These are phyloP conservation scores for Paratilapia polleni DNA, from an alignment of 2,113 vertebrate genomes.

Conservation along the genomic window DNA sequence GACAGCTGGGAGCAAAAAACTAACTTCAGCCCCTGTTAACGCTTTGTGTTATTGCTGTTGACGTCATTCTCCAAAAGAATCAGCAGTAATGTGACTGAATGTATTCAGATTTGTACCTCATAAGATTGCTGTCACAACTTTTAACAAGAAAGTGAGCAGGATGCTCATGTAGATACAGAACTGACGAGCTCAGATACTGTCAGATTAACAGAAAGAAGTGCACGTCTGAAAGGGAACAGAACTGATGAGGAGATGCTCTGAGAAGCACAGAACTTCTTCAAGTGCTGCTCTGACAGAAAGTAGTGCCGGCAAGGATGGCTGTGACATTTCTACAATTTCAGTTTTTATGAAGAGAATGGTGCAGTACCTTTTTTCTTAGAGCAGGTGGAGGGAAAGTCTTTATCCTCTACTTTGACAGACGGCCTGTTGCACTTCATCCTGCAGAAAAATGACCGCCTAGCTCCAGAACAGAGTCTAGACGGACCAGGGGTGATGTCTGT, in stretches of 20 bases:
- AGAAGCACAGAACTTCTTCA: background rate
- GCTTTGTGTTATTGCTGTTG: background rate
- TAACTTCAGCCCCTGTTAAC: rapidly evolving
- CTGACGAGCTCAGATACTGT: background rate
- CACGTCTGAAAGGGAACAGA: background rate
- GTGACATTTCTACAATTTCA: background rate
- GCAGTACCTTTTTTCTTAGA: conserved; percentile 97
- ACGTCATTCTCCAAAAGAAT: background rate
- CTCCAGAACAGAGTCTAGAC: conserved; percentile 94
- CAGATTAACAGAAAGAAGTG: background rate
- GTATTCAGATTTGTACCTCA: background rate
- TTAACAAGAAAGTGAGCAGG: background rate
- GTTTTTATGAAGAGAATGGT: background rate
- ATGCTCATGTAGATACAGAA: background rate
- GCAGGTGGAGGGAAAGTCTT: conserved; percentile 96
- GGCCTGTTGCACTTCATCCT: conserved; percentile 98
- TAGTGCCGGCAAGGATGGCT: background rate
- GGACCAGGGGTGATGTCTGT: conserved; percentile 96
- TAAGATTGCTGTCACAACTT: background rate
- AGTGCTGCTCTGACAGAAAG: background rate
- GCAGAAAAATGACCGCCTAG: conserved; percentile 97
- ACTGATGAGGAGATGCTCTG: too few relatives aligned
- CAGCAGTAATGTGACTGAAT: background rate
- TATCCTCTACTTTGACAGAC: conserved; percentile 97
- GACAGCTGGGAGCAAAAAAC: background rate